phyloP scores from a whole-genome alignment of 2,113 vertebrate genomes.

The Carettochelys insculpta region DNA sequence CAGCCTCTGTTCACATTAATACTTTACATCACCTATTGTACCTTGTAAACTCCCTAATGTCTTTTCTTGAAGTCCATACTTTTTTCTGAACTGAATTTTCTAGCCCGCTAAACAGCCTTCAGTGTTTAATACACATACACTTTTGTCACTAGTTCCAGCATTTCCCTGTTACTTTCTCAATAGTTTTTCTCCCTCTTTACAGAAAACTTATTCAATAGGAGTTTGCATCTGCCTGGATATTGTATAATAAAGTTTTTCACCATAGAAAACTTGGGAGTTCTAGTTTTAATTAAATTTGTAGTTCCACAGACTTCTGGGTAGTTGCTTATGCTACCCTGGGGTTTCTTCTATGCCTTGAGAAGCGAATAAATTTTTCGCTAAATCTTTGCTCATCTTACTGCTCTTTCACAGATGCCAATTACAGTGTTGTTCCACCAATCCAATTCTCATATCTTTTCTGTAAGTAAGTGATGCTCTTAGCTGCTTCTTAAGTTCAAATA shows the following conservation, averaged over 20 bases:
- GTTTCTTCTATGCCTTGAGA: background rate
- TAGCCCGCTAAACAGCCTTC: too few relatives aligned
- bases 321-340: background rate
- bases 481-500: background rate
- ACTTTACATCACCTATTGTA: fast-evolving
- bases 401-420: background rate
- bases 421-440: background rate
- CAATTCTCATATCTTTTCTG: background rate
- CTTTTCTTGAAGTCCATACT: fast-evolving
- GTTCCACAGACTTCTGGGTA: background rate
- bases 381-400: background rate
- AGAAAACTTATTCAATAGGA: background rate
- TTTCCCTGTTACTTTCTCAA: background rate
- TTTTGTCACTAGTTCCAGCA: fast-evolving
- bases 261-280: background rate
- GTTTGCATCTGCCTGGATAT: background rate
- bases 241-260: background rate
- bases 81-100: background rate
- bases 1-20: too few relatives aligned
- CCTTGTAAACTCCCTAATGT: fast-evolving
- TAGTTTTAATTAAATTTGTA: background rate
- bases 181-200: background rate
- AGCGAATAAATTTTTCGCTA: background rate
- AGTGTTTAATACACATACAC: fast-evolving
- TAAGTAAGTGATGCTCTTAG: background rate